A percentile compares a stretch with the other conserved stretches of the same genome.
These are phyloP conservation scores for Oligia fasciuncula DNA, from an alignment of 2,888 invertebrate genomes.

Conservation along the genomic window DNA sequence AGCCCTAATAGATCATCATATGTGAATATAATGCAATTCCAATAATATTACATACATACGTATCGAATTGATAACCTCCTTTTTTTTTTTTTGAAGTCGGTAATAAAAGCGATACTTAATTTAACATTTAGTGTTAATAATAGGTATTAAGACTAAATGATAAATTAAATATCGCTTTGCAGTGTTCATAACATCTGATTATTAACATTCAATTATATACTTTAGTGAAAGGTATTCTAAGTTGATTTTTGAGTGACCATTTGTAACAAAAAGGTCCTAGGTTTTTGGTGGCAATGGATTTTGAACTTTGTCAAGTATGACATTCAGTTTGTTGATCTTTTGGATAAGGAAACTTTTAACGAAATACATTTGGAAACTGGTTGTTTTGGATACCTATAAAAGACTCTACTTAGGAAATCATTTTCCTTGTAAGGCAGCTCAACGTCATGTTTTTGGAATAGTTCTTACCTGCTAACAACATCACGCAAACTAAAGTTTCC, in stretches of 20 bases:
- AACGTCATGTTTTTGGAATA: not conserved
- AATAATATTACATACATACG: too few species aligned
- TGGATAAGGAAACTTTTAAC: conserved; percentile 3
- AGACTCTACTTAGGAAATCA: not conserved
- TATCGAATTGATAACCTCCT: too few species aligned
- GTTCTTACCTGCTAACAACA: not conserved
- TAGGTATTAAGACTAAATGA: too few species aligned
- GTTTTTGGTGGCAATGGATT: not conserved
- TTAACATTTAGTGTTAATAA: not conserved
- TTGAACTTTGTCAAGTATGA: not conserved
- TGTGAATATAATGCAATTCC: too few species aligned
- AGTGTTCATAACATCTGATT: too few species aligned
- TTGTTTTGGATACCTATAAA: not conserved
- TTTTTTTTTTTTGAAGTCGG: too few species aligned
- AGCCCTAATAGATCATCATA: too few species aligned
- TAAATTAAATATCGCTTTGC: too few species aligned
- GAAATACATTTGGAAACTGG: not conserved
- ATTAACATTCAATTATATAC: too few species aligned
- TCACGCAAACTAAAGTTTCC: not conserved
- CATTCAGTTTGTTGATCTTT: not conserved
- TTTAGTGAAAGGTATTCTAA: too few species aligned
- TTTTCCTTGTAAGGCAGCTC: conserved; percentile 1
- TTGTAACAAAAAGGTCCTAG: not conserved
- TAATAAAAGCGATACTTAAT: not conserved
- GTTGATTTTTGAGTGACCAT: not conserved